Base-by-base conservation (phyloP, 2,797 vertebrate species). In the Orestias chungarensis region DNA sequence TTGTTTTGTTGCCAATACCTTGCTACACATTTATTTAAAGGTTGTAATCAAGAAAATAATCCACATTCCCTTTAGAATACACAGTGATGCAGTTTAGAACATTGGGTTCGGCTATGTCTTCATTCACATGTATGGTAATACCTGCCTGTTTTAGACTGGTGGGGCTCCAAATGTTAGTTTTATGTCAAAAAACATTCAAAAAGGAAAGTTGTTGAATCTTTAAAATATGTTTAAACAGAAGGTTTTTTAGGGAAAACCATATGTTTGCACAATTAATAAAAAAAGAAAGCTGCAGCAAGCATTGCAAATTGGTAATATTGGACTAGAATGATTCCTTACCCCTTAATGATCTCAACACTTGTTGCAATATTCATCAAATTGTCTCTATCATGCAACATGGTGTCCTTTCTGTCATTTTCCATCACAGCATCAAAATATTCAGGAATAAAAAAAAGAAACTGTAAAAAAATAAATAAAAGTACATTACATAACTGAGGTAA, bases 241-340 rank as follows among this genome's bases (percentile, higher is more conserved):
- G 86, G 74, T 91, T 85, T 8, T 91, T 91, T 90, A 75, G 23
- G 88, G 84, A 71, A 44, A 73, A n/a, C n/a, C 82, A 85, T 87
- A 33, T 33, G 14, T 59, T 35, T 29, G 3, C 8, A 59, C 55
- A 23, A 11, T 35, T 23, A 59, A 20, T 35, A 18, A 23, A 35
- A 18, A 23, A 35, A 59, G 18, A 17, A 59, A 23, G 25, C 31
- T 35, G 31, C 31, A 57, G 9, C 29, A 17, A 87, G 80, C 91
- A 87, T 89, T 75, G 38, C 35, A 76, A 81, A n/a, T 12, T 25
- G 20, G 23, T 20, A 62, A 40, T 15, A 62, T 12, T 40, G 23
- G 33, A 62, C 20, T n/a, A 25, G n/a, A 62, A 12, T 15, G 0
- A 61, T 38, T 38, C 23, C 23, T 38, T n/a, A 61, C n/a, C 20